phyloP scores from a whole-genome alignment of 2,797 vertebrate species.

The Balearica regulorum region DNA sequence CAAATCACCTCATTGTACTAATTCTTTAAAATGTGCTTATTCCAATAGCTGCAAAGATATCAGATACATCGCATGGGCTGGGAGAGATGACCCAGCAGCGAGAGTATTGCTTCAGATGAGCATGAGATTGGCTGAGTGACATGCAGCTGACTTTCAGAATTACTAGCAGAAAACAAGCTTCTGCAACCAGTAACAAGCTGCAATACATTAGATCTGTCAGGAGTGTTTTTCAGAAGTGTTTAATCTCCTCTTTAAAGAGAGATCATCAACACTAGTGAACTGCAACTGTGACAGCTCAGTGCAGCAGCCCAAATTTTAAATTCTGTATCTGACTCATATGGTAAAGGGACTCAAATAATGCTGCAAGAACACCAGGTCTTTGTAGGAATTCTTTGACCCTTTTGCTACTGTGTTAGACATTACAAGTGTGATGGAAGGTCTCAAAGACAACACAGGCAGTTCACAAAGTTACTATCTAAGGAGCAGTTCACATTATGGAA shows the following conservation, averaged over 20 bases:
- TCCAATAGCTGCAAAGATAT: background rate
- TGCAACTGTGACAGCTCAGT: background rate
- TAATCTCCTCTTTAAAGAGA: background rate
- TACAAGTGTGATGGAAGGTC: background rate
- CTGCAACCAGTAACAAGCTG: background rate
- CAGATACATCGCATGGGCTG: background rate
- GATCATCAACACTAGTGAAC: background rate
- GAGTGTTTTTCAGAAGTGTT: background rate
- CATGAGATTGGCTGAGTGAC: background rate
- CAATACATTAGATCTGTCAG: background rate
- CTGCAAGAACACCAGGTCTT: background rate
- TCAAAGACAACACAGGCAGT: background rate
- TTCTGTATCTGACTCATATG: background rate
- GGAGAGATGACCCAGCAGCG: background rate
- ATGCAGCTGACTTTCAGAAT: background rate
- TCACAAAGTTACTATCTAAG: background rate
- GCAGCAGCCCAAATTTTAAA: background rate
- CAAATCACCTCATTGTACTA: background rate
- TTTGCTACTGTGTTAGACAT: background rate
- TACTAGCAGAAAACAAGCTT: background rate
- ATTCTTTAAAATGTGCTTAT: background rate
- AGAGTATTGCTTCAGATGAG: background rate
- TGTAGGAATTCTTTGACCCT: background rate
- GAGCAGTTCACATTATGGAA: background rate
- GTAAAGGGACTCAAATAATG: background rate